Conservation (phyloP, 2,113 vertebrate species). For the Acinonyx jubatus region DNA sequence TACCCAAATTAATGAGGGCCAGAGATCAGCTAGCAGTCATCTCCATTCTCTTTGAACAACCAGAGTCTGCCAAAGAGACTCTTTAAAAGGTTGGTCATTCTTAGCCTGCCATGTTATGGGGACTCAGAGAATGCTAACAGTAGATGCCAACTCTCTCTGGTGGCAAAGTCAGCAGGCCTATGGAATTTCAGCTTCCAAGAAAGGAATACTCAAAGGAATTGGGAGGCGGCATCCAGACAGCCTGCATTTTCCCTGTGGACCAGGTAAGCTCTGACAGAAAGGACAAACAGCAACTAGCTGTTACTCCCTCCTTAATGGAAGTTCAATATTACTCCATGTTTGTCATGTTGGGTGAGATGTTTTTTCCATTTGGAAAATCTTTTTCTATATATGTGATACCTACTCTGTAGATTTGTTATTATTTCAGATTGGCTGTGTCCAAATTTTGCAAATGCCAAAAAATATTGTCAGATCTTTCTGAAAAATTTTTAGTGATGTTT, state of each 20-base stretch:
- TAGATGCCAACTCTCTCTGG: not conserved
- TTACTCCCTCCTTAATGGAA: not conserved
- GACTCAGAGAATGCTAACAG: not conserved
- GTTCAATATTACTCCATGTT: not conserved
- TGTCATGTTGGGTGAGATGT: not conserved
- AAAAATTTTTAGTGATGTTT: not conserved
- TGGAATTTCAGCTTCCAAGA: not conserved
- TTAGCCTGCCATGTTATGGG: not conserved
- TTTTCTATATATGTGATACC: not conserved
- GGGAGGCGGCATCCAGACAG: too few relatives aligned
- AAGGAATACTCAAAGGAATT: not conserved
- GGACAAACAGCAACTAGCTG: not conserved
- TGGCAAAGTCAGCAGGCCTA: not conserved
- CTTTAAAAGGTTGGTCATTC: not conserved
- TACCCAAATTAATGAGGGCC: not conserved
- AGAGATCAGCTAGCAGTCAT: not conserved
- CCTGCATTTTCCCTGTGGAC: not conserved
- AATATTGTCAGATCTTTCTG: not conserved
- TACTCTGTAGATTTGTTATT: not conserved
- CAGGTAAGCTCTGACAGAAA: not conserved
- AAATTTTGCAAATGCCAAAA: slow-evolving; percentile 21
- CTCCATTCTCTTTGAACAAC: not conserved
- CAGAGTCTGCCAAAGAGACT: not conserved
- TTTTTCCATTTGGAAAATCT: slow-evolving; percentile 6
- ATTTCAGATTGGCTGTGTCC: not conserved